phyloP scores from a whole-genome alignment of 2,888 invertebrate genomes.

The Agonopterix heracliana region DNA sequence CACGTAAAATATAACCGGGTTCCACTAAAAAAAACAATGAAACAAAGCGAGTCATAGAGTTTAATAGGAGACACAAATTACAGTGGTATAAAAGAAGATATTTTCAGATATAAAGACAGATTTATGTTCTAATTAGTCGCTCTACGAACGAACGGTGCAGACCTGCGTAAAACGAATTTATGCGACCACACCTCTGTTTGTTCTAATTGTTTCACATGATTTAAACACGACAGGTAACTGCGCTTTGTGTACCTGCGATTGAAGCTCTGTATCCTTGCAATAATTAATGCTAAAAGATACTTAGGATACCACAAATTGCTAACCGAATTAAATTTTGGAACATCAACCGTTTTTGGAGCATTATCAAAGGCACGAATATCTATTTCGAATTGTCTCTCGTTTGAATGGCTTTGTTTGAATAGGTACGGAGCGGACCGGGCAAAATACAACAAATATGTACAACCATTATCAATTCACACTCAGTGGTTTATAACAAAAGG shows the following conservation, averaged over 20 bases:
- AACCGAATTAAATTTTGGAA: no score
- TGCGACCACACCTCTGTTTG: conserved; percentile 54
- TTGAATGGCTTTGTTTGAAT: neutral
- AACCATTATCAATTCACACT: conserved; percentile 64
- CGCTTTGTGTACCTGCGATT: conserved; percentile 15
- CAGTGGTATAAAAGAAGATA: conserved; percentile 47
- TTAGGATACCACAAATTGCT: no score
- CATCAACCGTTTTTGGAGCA: no score
- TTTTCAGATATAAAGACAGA: conserved; percentile 53
- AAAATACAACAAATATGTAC: conserved; percentile 45
- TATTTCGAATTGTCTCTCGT: no score
- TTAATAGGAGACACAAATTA: neutral
- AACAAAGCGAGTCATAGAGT: neutral
- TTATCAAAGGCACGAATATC: no score
- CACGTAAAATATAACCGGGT: no score
- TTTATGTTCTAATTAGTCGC: conserved; percentile 68
- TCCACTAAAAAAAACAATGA: neutral
- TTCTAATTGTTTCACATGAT: conserved; percentile 55
- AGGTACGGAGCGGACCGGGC: conserved; percentile 8
- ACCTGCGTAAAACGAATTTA: conserved; percentile 60
- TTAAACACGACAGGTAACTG: conserved; percentile 41
- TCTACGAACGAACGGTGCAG: conserved; percentile 38
- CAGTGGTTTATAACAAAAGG: conserved; percentile 58
- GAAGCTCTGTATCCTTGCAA: no score
- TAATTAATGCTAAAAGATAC: no score